Evolutionary conservation across 2,888 invertebrate genomes (phyloP), one percentile per base, ranked within the genome.

Genomic region (Drosophila austrosaltans): DNA sequence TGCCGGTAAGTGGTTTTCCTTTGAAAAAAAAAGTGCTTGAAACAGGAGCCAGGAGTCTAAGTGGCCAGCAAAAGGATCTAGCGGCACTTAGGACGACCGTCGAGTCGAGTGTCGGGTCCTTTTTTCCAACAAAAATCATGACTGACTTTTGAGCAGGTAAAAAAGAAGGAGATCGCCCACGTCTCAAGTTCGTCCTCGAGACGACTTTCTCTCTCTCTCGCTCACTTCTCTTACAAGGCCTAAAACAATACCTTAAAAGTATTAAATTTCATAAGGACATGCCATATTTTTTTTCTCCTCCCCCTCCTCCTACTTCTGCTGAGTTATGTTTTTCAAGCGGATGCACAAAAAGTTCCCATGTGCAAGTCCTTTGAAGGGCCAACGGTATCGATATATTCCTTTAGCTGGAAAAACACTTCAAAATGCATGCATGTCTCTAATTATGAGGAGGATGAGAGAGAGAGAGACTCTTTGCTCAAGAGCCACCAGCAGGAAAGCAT

Each of bases 231-330:
- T 39, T 48, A 12, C 54, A 36, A 28, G 57, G 57, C 72, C 72
- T 77, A 73, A 75, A 58, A 77, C 80, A 74, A 78, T 80, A 57
- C 57, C 58, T 36, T 36, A 36, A 81, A 75, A 80, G 76, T 85
- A 80, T 85, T 87, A 25, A 73, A 76, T 85, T 75, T 85, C 85
- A 85, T 89, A 85, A 80, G 85, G 85, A 89, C 72, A 72, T 59
- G 75, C 25, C 75, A 72, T 66, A 67, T 74, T 67, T 66, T 59
- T 53, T 68, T 20, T 20, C 12, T n/a, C 7, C 20, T 16, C 48
- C 4, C 3, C 10, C 22, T 44, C 4, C 22, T 22, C 3, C 22
- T 8, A 22, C 8, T 48, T 8, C 0, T 7, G 8, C 5, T 44
- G 39, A 32, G 32, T 64, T 28, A 28, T 28, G 3, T 67, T 32